phyloP scores from a whole-genome alignment of 2,797 vertebrate species.

The Yasuhikotakia modesta region DNA sequence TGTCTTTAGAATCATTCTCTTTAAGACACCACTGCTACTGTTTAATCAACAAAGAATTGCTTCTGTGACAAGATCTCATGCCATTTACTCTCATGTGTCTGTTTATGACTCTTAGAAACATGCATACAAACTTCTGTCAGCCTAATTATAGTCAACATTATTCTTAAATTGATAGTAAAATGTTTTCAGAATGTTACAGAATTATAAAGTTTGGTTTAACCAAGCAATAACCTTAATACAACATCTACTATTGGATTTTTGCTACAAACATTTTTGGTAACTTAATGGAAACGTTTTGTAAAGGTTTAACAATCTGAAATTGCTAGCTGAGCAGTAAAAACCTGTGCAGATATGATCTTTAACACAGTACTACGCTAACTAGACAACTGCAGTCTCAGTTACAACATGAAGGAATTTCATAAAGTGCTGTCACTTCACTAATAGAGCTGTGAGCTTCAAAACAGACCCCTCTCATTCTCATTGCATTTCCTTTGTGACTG shows the following conservation, averaged over 20 bases:
- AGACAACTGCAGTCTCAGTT: neutral
- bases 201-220: too few relatives aligned
- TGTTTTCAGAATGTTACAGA: too few relatives aligned
- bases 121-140: too few relatives aligned
- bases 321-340: too few relatives aligned
- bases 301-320: too few relatives aligned
- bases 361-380: neutral
- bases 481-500: neutral
- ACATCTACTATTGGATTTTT: too few relatives aligned
- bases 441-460: constrained; percentile 3
- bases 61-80: neutral
- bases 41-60: neutral
- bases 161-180: too few relatives aligned
- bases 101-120: too few relatives aligned
- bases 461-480: constrained; percentile 20
- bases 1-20: neutral
- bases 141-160: too few relatives aligned
- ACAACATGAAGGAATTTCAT: constrained; percentile 10
- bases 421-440: constrained; percentile 11
- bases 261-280: too few relatives aligned
- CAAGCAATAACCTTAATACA: too few relatives aligned
- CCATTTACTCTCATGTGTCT: neutral
- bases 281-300: too few relatives aligned
- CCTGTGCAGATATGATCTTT: neutral
- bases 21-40: neutral